These are phyloP conservation scores for Criorhina ranunculi DNA, from an alignment of 2,888 invertebrate species.

Conservation along the genomic window DNA sequence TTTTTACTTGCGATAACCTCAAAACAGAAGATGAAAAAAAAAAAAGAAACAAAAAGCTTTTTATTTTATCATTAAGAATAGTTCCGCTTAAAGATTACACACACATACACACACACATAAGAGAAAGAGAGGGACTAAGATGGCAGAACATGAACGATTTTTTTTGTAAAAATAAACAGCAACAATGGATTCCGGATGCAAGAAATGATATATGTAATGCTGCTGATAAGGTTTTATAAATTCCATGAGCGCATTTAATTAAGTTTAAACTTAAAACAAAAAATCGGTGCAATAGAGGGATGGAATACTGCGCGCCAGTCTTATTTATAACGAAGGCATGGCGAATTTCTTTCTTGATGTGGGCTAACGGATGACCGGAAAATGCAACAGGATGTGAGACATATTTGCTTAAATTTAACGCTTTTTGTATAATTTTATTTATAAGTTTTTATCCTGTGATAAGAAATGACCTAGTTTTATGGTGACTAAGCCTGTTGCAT, in stretches of 20 bases:
- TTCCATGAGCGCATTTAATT: conserved; percentile 61
- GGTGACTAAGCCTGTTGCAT: too few relatives aligned
- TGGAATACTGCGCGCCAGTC: neutral
- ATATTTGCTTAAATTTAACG: conserved; percentile 9
- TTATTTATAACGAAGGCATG: conserved; percentile 17
- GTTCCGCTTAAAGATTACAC: conserved; percentile 75
- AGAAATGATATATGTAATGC: conserved; percentile 55
- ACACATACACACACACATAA: neutral
- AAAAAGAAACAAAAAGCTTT: too few relatives aligned
- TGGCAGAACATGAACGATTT: conserved; percentile 15
- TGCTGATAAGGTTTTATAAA: conserved; percentile 70
- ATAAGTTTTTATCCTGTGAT: conserved; percentile 33
- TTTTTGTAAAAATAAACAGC: conserved; percentile 47
- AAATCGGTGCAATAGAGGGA: conserved; percentile 31
- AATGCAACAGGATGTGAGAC: conserved; percentile 59
- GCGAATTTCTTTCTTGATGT: conserved; percentile 17
- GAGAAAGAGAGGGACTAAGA: conserved; percentile 32
- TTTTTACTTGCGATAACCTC: conserved; percentile 48
- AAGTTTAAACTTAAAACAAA: conserved; percentile 45
- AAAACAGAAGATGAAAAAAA: conserved; percentile 11
- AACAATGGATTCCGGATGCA: conserved; percentile 67
- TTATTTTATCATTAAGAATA: conserved; percentile 47
- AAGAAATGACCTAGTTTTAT: conserved; percentile 44
- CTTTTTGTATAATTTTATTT: neutral
- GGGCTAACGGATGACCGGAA: conserved; percentile 39